Conservation (phyloP, 2,113 vertebrate species). For the Pipra filicauda region DNA sequence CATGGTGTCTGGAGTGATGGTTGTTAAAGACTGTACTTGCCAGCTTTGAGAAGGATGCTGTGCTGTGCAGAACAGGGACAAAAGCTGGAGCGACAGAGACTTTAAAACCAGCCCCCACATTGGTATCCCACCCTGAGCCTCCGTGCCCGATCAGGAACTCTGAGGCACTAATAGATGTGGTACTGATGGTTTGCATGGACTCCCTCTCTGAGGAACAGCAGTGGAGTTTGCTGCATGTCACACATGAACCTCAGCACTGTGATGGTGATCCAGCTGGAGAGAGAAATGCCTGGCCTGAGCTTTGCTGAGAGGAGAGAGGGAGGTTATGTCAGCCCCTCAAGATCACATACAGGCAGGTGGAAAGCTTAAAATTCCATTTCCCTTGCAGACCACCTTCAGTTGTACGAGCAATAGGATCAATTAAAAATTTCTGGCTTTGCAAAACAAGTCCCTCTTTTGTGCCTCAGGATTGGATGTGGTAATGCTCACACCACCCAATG, state of each 20-base stretch:
- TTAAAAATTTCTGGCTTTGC: neutral
- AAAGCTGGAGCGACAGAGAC: neutral
- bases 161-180: neutral
- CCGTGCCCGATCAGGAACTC: neutral
- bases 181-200: neutral
- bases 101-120: fast-evolving
- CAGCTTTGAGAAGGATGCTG: neutral
- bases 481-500: fast-evolving
- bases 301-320: neutral
- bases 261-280: neutral
- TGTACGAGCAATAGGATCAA: neutral
- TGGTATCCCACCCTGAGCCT: neutral
- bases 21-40: neutral
- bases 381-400: neutral
- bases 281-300: neutral
- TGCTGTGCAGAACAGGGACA: neutral
- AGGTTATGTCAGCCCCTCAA: neutral
- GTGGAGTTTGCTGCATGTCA: fast-evolving
- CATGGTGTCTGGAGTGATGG: neutral
- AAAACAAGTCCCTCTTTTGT: neutral
- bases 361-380: neutral
- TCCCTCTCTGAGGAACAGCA: neutral
- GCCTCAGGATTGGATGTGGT: neutral
- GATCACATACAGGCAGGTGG: neutral
- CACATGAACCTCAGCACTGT: fast-evolving